Percentiles rank a stretch among this genome's conserved stretches.
Conservation (phyloP, 2,888 invertebrate species). For the Oligia strigilis region DNA sequence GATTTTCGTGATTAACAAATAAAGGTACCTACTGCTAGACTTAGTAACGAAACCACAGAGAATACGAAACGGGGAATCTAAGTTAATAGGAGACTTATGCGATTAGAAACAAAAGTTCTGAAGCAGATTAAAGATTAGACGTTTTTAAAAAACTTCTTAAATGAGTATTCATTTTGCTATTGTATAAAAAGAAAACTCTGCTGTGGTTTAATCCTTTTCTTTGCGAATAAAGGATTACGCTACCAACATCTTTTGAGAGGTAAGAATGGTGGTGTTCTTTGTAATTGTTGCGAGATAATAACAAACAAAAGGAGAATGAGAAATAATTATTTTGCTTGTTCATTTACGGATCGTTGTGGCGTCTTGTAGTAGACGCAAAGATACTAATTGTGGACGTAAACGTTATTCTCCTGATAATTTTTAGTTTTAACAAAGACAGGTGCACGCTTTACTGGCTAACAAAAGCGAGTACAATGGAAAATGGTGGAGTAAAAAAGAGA, state of each 20-base stretch:
- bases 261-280: conserved; percentile 48
- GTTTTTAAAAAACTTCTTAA: conserved; percentile 35
- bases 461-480: conserved; percentile 40
- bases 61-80: conserved; percentile 42
- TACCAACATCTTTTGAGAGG: conserved; percentile 72
- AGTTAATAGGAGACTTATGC: conserved; percentile 12
- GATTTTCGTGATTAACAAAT: conserved; percentile 63
- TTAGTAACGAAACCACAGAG: conserved; percentile 53
- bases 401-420: conserved; percentile 68
- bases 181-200: conserved; percentile 22
- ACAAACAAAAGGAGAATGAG: conserved; percentile 78
- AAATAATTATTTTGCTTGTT: conserved; percentile 74
- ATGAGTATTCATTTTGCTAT: conserved; percentile 38
- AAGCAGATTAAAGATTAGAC: conserved; percentile 20
- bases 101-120: conserved; percentile 19
- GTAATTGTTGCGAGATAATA: conserved; percentile 71
- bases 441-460: conserved; percentile 49
- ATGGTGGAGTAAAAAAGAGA: conserved; percentile 21
- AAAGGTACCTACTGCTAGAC: conserved; percentile 52
- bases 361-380: conserved; percentile 73
- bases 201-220: conserved; percentile 74
- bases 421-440: conserved; percentile 62
- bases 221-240: conserved; percentile 73
- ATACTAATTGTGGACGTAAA: conserved; percentile 72
- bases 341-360: conserved; percentile 70